phyloP scores from a whole-genome alignment of 2,888 invertebrate species.

The Escarpia spicata region DNA sequence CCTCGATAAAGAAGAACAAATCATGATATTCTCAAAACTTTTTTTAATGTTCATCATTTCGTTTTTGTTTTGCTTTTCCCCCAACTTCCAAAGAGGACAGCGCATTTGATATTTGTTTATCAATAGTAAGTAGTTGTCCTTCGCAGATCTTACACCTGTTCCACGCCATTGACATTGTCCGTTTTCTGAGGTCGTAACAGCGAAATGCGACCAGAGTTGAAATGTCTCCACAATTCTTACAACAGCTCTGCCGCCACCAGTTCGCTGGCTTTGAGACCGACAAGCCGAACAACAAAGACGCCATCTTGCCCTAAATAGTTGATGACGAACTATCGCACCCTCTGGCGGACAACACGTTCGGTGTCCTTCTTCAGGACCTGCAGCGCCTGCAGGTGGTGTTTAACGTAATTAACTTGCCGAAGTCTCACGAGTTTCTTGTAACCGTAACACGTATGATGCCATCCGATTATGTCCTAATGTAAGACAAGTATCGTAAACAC shows the following conservation, averaged over 20 bases:
- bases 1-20: too few relatives aligned
- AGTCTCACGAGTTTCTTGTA: background rate
- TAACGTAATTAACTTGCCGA: constrained; percentile 22
- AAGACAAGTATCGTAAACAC: background rate
- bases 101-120: background rate
- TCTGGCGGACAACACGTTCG: constrained; percentile 56
- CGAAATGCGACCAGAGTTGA: constrained; percentile 31
- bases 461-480: background rate
- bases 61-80: background rate
- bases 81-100: background rate
- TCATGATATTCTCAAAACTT: too few relatives aligned
- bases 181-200: background rate
- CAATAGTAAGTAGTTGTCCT: background rate
- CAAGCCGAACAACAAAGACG: constrained; percentile 60
- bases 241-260: constrained; percentile 61
- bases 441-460: background rate
- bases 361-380: constrained; percentile 25
- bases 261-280: constrained; percentile 63
- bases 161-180: background rate
- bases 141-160: background rate
- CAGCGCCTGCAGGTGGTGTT: constrained; percentile 33
- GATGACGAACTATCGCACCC: constrained; percentile 51
- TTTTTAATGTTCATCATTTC: background rate
- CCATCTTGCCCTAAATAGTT: constrained; percentile 62
- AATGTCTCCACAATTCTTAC: constrained; percentile 60